Evolutionary conservation across 2,888 invertebrate genomes (phyloP).

Genomic region (Leptogaster cylindrica): DNA sequence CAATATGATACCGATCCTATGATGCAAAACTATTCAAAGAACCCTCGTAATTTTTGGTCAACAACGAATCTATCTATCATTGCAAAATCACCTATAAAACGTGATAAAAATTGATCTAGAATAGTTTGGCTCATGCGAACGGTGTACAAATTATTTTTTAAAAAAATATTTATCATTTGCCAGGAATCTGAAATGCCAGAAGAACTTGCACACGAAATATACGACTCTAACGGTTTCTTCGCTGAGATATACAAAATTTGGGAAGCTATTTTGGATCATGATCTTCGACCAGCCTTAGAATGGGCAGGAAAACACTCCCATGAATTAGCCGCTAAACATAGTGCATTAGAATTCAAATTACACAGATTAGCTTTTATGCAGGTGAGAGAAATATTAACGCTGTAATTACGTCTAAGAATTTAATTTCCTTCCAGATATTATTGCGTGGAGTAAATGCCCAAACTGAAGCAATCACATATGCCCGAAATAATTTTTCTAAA

Average conservation of each 20-base stretch:
- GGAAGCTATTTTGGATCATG: constrained; percentile 79
- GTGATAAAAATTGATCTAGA: too few relatives aligned
- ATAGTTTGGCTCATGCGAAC: too few relatives aligned
- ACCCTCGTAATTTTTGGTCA: too few relatives aligned
- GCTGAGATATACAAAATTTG: constrained; percentile 85
- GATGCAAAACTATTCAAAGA: too few relatives aligned
- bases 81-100: too few relatives aligned
- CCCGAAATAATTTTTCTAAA: constrained; percentile 81
- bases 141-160: not conserved
- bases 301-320: constrained; percentile 84
- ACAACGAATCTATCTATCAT: too few relatives aligned
- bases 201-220: constrained; percentile 61
- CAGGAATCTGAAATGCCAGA: constrained; percentile 73
- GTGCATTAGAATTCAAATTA: constrained; percentile 79
- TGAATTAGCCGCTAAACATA: constrained; percentile 72
- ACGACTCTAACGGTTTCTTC: constrained; percentile 72
- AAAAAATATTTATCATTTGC: constrained; percentile 37
- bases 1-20: too few relatives aligned
- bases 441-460: constrained; percentile 67
- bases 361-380: constrained; percentile 83
- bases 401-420: not conserved
- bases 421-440: constrained; percentile 50
- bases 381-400: constrained; percentile 56
- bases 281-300: constrained; percentile 82
- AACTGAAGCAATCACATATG: constrained; percentile 85